Evolutionary conservation across 2,888 invertebrate genomes (phyloP), one percentile per base, ranked within the genome.

Genomic region (Therioaphis trifolii): DNA sequence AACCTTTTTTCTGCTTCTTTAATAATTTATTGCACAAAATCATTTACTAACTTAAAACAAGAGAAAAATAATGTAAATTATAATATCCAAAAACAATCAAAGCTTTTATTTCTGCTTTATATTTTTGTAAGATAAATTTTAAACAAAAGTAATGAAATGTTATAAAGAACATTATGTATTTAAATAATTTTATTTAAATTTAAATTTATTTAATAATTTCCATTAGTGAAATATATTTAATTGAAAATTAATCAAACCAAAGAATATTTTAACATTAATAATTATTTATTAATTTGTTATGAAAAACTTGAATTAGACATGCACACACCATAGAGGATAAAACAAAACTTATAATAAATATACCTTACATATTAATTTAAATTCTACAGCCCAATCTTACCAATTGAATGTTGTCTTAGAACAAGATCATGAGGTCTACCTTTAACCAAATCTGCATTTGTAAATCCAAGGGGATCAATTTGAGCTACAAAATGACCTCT

Each of bases 401-500:
- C 92, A 90, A 92, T 89, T 90, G 91, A 91, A 88, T 92, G 91
- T 88, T 92, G 91, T 86, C 92, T 91, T 87, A 91, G 91, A 88
- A 92, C 92, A 88, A 92, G 90, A 88, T 91, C 91, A 84, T 90
- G 90, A 86, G 92, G 90, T 87, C 91, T 89, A 86, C 91, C 91
- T 87, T 90, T 90, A 87, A 90, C 90, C 88, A 91, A 91, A 89
- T 92, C 92, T 88, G 92, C 92, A 90, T 93, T 93, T 90, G 92
- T 94, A 91, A 98, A 96, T 91, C 94, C 95, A 89, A 98, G 92
- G 87, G 98, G 97, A 91, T 98, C 97, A 91, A 97, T 91, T 89
- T 94, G 94, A 87, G 97, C 95, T 88, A 95, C 94, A 91, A 96
- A 93, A 91, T 97, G 97, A 89, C 97, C 97, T 90, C 96, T 94